Evolutionary conservation across 1,140 invertebrate species (phyloP).

Genomic region (Notospermus geniculatus): DNA sequence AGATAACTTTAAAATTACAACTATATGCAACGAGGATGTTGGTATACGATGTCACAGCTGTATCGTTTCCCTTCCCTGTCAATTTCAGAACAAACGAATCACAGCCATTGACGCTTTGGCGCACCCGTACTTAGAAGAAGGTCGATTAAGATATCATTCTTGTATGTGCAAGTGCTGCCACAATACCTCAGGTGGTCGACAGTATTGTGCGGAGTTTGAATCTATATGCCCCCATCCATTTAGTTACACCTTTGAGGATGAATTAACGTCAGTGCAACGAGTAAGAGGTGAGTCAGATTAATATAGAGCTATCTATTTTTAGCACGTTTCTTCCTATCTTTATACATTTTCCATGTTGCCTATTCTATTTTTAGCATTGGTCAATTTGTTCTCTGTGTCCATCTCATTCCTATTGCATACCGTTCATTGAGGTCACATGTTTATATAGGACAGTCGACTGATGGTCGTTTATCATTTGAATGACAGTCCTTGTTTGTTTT

Average conservation of each 20-base stretch:
- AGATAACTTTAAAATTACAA: too few species aligned
- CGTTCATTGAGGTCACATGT: too few species aligned
- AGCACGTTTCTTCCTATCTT: too few species aligned
- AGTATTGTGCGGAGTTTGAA: constrained; percentile 91
- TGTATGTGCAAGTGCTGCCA: constrained; percentile 99
- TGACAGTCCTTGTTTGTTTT: too few species aligned
- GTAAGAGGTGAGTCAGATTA: constrained; percentile 75
- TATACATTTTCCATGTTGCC: too few species aligned
- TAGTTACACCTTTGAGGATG: constrained; percentile 92
- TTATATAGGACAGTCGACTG: too few species aligned
- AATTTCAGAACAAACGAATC: constrained; percentile 82
- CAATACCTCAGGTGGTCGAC: constrained; percentile 63
- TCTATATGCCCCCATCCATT: constrained; percentile 84
- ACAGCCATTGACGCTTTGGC: constrained; percentile 89
- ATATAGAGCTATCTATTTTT: not conserved
- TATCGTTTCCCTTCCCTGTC: not conserved
- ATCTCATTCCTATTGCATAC: too few species aligned
- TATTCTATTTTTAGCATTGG: too few species aligned
- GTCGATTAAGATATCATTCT: constrained; percentile 95
- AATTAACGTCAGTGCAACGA: constrained; percentile 85
- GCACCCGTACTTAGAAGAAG: constrained; percentile 97
- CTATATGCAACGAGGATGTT: not conserved
- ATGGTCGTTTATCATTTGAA: too few species aligned
- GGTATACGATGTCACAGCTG: not conserved
- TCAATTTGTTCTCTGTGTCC: too few species aligned